phyloP scores from a whole-genome alignment of 2,888 invertebrate species.

The Caenorhabditis imperialis region DNA sequence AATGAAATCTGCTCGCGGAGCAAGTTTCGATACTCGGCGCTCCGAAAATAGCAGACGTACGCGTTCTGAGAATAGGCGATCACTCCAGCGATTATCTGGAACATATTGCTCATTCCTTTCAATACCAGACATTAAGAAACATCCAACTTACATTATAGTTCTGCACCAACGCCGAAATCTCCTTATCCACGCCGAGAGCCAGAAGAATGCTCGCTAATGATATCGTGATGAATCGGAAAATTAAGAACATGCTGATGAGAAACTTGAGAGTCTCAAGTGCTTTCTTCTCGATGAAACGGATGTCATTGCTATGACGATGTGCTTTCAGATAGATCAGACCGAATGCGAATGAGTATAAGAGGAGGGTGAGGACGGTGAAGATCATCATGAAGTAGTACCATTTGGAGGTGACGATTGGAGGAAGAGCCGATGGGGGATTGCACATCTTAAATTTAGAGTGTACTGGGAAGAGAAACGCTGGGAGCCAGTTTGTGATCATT shows the following conservation, averaged over 20 bases:
- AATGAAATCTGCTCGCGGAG: slow-evolving; percentile 4
- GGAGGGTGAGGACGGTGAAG: slow-evolving; percentile 22
- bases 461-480: too few species aligned
- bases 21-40: slow-evolving; percentile 8
- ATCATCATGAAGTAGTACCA: slow-evolving; percentile 33
- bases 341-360: slow-evolving; percentile 32
- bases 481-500: too few species aligned
- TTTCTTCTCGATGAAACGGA: slow-evolving; percentile 29
- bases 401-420: slow-evolving; percentile 6
- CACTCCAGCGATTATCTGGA: slow-evolving; percentile 32
- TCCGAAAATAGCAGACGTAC: slow-evolving; percentile 20
- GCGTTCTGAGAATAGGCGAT: slow-evolving; percentile 18
- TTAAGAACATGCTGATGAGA: slow-evolving; percentile 29
- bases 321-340: slow-evolving; percentile 13
- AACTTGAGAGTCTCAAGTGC: slow-evolving; percentile 31
- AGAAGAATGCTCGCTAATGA: slow-evolving; percentile 12
- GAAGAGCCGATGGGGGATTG: slow-evolving; percentile 27
- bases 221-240: slow-evolving; percentile 34
- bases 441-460: slow-evolving; percentile 34
- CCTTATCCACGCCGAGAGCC: slow-evolving; percentile 14
- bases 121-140: too few species aligned
- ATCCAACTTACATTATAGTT: slow-evolving; percentile 37
- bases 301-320: slow-evolving; percentile 23
- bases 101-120: too few species aligned
- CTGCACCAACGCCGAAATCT: slow-evolving; percentile 9